Evolutionary conservation across 2,113 vertebrate genomes (phyloP).

Genomic region (Triplophysa tibetana): DNA sequence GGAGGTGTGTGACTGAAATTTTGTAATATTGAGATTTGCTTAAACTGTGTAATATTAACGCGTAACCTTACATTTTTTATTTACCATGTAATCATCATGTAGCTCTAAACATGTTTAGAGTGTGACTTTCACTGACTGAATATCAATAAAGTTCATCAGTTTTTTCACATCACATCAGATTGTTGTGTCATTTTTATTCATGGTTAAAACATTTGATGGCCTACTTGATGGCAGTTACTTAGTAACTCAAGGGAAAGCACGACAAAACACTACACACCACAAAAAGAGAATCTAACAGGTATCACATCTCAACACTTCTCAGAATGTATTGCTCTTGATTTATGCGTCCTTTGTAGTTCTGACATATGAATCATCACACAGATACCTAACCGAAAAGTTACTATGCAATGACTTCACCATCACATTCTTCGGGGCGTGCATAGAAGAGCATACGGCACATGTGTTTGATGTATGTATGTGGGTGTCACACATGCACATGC

Average conservation of each 20-base stretch:
- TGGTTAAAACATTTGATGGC: not conserved
- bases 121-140: not conserved
- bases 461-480: slow-evolving; percentile 40
- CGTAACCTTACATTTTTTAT: not conserved
- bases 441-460: not conserved
- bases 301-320: slow-evolving; percentile 35
- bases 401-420: slow-evolving; percentile 45
- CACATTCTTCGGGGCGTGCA: not conserved
- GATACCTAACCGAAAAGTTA: slow-evolving; percentile 4
- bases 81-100: not conserved
- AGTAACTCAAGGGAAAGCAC: not conserved
- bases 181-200: not conserved
- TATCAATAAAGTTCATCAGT: not conserved
- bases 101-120: not conserved
- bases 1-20: slow-evolving; percentile 14
- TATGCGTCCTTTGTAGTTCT: not conserved
- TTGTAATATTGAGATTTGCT: not conserved
- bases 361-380: slow-evolving; percentile 21
- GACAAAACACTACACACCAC: not conserved
- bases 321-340: slow-evolving; percentile 22
- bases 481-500: slow-evolving; percentile 25
- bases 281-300: not conserved
- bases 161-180: not conserved
- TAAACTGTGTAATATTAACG: not conserved
- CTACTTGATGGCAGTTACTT: not conserved